phyloP scores from a whole-genome alignment of 2,797 vertebrate genomes.

The Parauchenoglanis punctatus region DNA sequence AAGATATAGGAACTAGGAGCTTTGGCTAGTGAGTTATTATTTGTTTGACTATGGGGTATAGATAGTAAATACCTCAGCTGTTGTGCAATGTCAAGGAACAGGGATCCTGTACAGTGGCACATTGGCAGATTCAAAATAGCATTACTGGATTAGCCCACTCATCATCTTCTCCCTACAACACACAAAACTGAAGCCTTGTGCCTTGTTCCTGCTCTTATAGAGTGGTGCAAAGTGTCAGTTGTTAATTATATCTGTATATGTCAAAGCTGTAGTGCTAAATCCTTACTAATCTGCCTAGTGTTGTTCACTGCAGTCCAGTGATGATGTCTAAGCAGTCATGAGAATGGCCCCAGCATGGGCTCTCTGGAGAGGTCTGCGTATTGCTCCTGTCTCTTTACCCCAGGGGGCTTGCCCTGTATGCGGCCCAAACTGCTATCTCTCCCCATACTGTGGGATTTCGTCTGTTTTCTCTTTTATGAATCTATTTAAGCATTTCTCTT shows the following conservation, averaged over 20 bases:
- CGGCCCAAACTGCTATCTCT: constrained; percentile 52
- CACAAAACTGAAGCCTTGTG: neutral
- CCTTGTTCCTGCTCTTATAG: constrained; percentile 9
- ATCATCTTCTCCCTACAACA: constrained; percentile 25
- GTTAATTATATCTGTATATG: constrained; percentile 1
- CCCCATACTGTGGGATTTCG: constrained; percentile 51
- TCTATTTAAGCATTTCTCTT: constrained; percentile 49
- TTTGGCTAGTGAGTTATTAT: constrained; percentile 72
- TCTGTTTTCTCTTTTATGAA: constrained; percentile 50
- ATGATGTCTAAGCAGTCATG: constrained; percentile 53
- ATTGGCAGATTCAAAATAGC: constrained; percentile 33
- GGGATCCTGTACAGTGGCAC: constrained; percentile 31
- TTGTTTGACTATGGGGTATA: constrained; percentile 74
- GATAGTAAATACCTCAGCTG: constrained; percentile 62
- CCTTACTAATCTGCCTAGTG: neutral
- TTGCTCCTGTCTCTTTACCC: constrained; percentile 52
- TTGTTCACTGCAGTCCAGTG: constrained; percentile 32
- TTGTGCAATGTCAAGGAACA: constrained; percentile 40
- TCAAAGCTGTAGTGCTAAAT: constrained; percentile 17
- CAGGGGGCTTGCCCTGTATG: constrained; percentile 61
- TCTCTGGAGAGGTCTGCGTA: constrained; percentile 56
- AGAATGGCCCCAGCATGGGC: constrained; percentile 54
- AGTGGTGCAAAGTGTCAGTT: constrained; percentile 5
- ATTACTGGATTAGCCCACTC: constrained; percentile 30
- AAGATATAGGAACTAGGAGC: constrained; percentile 60